Evolutionary conservation across 92 coral and sea anemone species (phyloP).

Genomic region (Parazoanthus swiftii): DNA sequence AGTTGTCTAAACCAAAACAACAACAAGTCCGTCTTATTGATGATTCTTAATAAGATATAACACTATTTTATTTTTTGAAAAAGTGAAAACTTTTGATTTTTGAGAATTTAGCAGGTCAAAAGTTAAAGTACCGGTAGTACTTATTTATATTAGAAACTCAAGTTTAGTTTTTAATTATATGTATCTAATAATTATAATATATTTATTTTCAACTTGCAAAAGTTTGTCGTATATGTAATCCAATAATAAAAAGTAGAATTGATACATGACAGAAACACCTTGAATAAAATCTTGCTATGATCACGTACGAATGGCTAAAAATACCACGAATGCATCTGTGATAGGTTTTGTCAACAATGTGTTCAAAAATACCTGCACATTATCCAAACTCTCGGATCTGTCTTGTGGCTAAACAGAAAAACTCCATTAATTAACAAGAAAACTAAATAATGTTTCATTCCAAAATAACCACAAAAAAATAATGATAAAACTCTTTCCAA

Average conservation of each 20-base stretch:
- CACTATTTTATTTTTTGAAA: too few relatives aligned
- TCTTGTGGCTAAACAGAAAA: conserved; percentile 30
- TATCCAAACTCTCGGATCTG: conserved; percentile 14
- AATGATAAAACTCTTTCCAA: background rate
- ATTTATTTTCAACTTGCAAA: too few relatives aligned
- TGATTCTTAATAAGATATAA: too few relatives aligned
- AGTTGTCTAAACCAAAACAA: too few relatives aligned
- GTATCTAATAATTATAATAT: background rate
- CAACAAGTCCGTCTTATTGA: too few relatives aligned
- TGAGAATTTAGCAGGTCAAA: too few relatives aligned
- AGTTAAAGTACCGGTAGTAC: too few relatives aligned
- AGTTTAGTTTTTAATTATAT: background rate
- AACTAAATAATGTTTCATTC: too few relatives aligned
- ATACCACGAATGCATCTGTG: conserved; percentile 11
- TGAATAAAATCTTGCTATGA: background rate
- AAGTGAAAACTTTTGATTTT: too few relatives aligned
- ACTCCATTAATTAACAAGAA: conserved; percentile 9
- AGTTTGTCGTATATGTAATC: too few relatives aligned
- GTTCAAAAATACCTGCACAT: conserved; percentile 12
- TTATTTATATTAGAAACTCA: background rate
- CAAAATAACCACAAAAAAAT: too few relatives aligned
- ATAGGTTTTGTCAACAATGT: background rate
- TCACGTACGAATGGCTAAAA: background rate
- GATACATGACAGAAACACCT: background rate
- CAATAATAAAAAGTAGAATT: too few relatives aligned